Conservation (phyloP, 2,888 invertebrate genomes). For the Antheraea yamamai region DNA sequence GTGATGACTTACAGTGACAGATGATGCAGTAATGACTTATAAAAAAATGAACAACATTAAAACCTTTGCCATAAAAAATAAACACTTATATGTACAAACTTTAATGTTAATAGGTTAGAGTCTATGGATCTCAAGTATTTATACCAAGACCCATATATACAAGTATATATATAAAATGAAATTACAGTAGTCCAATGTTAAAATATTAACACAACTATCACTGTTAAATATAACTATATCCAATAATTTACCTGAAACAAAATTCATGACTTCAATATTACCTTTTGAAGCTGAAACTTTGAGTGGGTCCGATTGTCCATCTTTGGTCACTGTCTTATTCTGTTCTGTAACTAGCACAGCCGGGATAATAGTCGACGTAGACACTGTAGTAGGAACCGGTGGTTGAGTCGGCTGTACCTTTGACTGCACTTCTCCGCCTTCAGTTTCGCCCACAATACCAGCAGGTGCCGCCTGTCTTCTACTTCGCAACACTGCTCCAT, state of each 20-base stretch:
- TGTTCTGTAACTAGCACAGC: background rate
- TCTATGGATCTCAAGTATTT: no score
- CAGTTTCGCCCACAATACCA: conserved; percentile 22
- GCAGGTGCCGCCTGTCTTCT: conserved; percentile 35
- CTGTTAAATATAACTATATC: no score
- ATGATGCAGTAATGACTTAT: no score
- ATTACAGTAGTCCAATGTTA: no score
- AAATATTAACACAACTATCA: no score
- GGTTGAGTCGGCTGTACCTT: background rate
- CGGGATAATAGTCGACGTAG: background rate
- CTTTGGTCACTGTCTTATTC: conserved; percentile 6
- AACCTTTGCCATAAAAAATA: no score
- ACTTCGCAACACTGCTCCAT: conserved; percentile 50
- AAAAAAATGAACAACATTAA: no score
- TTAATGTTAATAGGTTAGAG: no score
- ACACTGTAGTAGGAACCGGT: background rate
- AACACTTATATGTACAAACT: no score
- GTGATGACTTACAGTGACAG: no score
- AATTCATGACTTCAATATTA: background rate
- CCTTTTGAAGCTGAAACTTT: conserved; percentile 15
- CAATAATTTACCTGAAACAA: background rate
- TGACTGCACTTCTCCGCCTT: conserved; percentile 37
- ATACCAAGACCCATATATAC: no score
- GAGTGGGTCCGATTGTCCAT: background rate
- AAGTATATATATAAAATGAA: no score